Conservation (phyloP, 2,888 invertebrate species). For the Diaphora mendica region DNA sequence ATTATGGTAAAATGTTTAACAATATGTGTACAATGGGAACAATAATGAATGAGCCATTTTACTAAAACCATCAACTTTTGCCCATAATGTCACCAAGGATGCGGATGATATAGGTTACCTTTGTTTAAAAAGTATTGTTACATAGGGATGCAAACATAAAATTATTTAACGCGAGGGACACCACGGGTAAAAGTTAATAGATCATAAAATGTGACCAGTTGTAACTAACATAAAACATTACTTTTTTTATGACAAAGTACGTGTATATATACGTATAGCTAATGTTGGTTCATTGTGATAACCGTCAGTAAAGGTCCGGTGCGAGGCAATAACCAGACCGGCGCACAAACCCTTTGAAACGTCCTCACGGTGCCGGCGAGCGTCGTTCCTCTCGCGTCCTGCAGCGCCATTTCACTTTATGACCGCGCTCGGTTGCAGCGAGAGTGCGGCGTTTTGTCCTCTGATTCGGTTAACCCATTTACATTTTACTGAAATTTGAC, state of each 20-base stretch:
- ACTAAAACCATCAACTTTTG: too few relatives aligned
- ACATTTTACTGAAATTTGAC: constrained; percentile 38
- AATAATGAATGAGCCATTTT: too few relatives aligned
- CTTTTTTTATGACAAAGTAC: neutral
- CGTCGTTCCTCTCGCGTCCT: constrained; percentile 15
- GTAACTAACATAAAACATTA: neutral
- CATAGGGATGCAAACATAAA: neutral
- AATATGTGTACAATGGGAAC: too few relatives aligned
- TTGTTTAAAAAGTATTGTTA: neutral
- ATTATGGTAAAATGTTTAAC: too few relatives aligned
- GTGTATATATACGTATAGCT: constrained; percentile 9
- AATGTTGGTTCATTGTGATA: constrained; percentile 32
- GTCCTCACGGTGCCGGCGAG: constrained; percentile 28
- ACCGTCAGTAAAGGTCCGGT: constrained; percentile 24
- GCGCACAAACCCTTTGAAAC: constrained; percentile 46
- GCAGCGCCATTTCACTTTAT: constrained; percentile 43
- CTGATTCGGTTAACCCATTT: constrained; percentile 46
- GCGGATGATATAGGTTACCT: too few relatives aligned
- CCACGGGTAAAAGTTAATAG: neutral
- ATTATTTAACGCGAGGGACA: neutral
- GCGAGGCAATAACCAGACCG: constrained; percentile 39
- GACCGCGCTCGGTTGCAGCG: constrained; percentile 43
- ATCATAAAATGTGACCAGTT: neutral
- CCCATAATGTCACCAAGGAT: neutral
- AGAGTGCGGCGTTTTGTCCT: constrained; percentile 43